Evolutionary conservation across 2,797 vertebrate genomes (phyloP).

Genomic region (Sebastes elongatus): DNA sequence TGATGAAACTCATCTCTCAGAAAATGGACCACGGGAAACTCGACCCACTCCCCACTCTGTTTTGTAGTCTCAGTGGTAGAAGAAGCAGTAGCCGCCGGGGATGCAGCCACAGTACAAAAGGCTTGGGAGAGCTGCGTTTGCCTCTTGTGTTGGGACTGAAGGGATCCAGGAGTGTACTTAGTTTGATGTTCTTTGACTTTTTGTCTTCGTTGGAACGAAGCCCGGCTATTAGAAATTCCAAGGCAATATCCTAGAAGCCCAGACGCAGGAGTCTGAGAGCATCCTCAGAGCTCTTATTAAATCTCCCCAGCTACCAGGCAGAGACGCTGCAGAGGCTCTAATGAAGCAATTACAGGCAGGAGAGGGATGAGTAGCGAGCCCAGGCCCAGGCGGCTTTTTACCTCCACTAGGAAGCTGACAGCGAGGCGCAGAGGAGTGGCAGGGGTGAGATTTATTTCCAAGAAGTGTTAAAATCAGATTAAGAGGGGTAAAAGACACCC

Average conservation of each 20-base stretch:
- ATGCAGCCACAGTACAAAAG: slow-evolving; percentile 33
- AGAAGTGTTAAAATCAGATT: slow-evolving; percentile 46
- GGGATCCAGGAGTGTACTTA: slow-evolving; percentile 53
- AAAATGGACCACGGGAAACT: slow-evolving; percentile 35
- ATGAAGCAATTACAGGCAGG: slow-evolving; percentile 72
- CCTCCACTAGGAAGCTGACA: slow-evolving; percentile 37
- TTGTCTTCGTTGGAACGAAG: slow-evolving; percentile 57
- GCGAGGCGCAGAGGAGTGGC: slow-evolving; percentile 23
- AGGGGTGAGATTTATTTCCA: slow-evolving; percentile 39
- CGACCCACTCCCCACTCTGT: slow-evolving; percentile 8
- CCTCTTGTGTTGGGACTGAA: slow-evolving; percentile 8
- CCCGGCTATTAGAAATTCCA: slow-evolving; percentile 80
- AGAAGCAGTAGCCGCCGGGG: slow-evolving; percentile 22
- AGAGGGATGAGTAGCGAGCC: slow-evolving; percentile 43
- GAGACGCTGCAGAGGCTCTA: slow-evolving; percentile 59
- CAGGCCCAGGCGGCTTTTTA: slow-evolving; percentile 17
- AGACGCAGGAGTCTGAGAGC: slow-evolving; percentile 56
- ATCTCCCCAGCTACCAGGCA: slow-evolving; percentile 69
- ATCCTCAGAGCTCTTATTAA: slow-evolving; percentile 71
- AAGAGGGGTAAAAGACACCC: slow-evolving; percentile 12
- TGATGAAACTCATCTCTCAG: slow-evolving; percentile 24
- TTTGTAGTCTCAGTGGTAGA: slow-evolving; percentile 17
- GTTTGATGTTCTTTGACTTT: slow-evolving; percentile 70
- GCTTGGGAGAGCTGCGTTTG: slow-evolving; percentile 15
- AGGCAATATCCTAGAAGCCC: slow-evolving; percentile 65